Base-by-base conservation (phyloP, 2,113 vertebrate species). In the Atherinomorus stipes region DNA sequence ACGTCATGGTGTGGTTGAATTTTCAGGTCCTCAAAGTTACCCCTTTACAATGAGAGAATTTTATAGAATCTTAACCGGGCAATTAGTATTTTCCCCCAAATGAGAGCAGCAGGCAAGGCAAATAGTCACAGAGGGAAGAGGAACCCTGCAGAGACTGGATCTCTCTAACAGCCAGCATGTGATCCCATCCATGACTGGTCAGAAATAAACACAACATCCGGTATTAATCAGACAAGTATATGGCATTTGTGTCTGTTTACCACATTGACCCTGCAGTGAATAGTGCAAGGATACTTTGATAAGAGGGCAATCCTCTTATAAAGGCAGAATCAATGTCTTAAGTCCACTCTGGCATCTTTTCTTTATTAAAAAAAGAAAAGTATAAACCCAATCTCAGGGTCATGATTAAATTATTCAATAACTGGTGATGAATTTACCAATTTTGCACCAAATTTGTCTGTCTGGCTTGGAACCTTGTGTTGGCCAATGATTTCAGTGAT, bases 261-360 rank as follows among this genome's bases (percentile, higher is more conserved):
- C 54, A 47, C 26, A 60, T 65, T 72, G 54, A 64, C 34, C 45
- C 78, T 1, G 42, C 64, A 82, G 65, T 49, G 70, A 76, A 69
- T 66, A 71, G 69, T 57, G 68, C 23, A 62, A 56, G 51, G 61
- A 87, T 71, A 57, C 45, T 49, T 37, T 21, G 22, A 16, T 64
- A 87, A 88, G 66, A 78, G 60, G 56, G 45, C 77, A 87, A 89
- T 88, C 89, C 85, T 87, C 90, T 90, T 90, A 90, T 21, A 18
- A 71, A 71, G 64, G 60, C 67, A 66, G 42, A 21, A 53, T 54
- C 44, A 65, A 25, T 22, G 50, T 9, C 31, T 26, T 38, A 85
- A 73, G 44, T 26, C 42, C 25, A 49, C 34, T 64, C 34, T 64
- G 22, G 25, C 60, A n/a, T n/a, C n/a, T n/a, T 72, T 72, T 71